Evolutionary conservation across 2,113 vertebrate species (phyloP).

Genomic region (Micronisus gabar): DNA sequence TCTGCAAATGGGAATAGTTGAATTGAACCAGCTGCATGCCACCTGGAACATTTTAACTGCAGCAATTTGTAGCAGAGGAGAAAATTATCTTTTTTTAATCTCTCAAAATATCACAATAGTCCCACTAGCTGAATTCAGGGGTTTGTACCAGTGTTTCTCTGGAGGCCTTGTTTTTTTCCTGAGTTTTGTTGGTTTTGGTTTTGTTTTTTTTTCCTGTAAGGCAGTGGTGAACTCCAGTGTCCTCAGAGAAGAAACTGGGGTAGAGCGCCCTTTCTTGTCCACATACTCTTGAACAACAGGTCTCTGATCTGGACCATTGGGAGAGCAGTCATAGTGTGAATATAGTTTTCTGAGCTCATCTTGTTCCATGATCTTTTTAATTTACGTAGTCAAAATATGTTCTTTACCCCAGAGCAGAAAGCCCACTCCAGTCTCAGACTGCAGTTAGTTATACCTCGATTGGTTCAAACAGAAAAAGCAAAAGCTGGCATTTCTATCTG

Average conservation of each 20-base stretch:
- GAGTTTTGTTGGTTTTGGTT: not conserved
- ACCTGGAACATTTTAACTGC: constrained; percentile 27
- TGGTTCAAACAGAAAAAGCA: not conserved
- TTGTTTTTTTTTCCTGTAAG: not conserved
- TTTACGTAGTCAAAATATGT: not conserved
- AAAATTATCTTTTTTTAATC: not conserved
- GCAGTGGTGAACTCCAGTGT: not conserved
- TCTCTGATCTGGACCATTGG: not conserved
- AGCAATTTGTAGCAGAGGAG: not conserved
- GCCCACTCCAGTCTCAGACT: not conserved
- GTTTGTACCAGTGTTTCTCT: not conserved
- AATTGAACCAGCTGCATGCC: constrained; percentile 24
- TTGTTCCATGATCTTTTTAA: not conserved
- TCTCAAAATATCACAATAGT: not conserved
- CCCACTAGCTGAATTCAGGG: not conserved
- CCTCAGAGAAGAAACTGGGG: not conserved
- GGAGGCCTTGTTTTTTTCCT: not conserved
- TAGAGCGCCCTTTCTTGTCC: not conserved
- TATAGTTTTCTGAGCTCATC: not conserved
- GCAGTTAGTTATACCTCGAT: not conserved
- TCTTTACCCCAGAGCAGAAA: not conserved
- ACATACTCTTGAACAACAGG: not conserved
- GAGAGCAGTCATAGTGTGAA: not conserved
- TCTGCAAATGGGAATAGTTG: not conserved
- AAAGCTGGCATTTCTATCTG: not conserved